phyloP scores from a whole-genome alignment of 2,113 vertebrate species.

The Hippocampus comes region DNA sequence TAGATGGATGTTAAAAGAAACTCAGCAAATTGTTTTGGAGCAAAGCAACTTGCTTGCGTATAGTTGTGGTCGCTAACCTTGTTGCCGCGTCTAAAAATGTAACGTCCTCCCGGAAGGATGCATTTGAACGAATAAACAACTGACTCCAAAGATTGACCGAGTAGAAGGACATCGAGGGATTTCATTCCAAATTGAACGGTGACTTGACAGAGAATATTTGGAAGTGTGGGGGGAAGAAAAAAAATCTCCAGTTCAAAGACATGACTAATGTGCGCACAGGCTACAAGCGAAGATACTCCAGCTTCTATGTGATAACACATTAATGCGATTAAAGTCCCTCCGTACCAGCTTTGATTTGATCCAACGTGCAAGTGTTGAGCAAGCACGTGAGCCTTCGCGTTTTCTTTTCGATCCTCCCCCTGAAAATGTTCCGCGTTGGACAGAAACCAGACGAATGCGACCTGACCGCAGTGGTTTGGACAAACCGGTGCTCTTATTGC shows the following conservation, averaged over 20 bases:
- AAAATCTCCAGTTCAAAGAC: constrained; percentile 7
- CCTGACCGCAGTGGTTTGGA: constrained; percentile 30
- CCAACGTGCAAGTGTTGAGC: neutral
- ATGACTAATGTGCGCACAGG: constrained; percentile 1
- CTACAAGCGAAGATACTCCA: constrained; percentile 2
- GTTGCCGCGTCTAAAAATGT: neutral
- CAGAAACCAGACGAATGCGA: neutral
- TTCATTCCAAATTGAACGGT: neutral
- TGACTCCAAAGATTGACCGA: neutral
- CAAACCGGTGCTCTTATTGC: constrained; percentile 37
- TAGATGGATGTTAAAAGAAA: no score
- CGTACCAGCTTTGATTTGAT: neutral
- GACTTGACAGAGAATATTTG: constrained; percentile 4
- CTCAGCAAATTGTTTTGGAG: no score
- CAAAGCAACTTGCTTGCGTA: no score
- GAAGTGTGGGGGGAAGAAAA: neutral
- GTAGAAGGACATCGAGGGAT: neutral
- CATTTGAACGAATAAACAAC: neutral
- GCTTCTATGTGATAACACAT: neutral
- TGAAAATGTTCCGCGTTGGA: neutral
- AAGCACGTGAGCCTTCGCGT: neutral
- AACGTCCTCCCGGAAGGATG: neutral
- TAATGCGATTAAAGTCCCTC: constrained; percentile 7
- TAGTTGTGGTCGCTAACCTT: no score
- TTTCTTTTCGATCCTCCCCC: neutral